phyloP scores from a whole-genome alignment of 2,113 vertebrate species.

The Takifugu bimaculatus region DNA sequence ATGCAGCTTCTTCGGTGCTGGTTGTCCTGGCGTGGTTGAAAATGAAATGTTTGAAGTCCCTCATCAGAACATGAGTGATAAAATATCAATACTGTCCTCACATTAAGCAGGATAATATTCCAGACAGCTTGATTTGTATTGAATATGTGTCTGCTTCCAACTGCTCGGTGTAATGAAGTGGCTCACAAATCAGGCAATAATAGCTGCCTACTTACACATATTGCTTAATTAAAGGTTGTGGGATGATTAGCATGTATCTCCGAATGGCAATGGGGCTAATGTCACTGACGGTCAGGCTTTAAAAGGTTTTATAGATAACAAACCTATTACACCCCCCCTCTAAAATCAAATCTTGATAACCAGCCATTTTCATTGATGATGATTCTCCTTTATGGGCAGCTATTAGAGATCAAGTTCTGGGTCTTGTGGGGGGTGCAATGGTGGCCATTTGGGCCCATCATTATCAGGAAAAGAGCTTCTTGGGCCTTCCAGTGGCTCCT shows the following conservation, averaged over 20 bases:
- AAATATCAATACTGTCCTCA: slow-evolving; percentile 87
- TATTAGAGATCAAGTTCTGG: slow-evolving; percentile 71
- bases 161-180: slow-evolving; percentile 92
- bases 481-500: slow-evolving; percentile 65
- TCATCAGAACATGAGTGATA: slow-evolving; percentile 82
- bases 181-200: slow-evolving; percentile 99
- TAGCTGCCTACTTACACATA: slow-evolving; percentile 99
- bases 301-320: slow-evolving; percentile 98
- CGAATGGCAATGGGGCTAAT: slow-evolving; percentile 82
- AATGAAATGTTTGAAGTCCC: slow-evolving; percentile 76
- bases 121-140: slow-evolving; percentile 93
- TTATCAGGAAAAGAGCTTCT: slow-evolving; percentile 51
- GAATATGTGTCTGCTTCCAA: slow-evolving; percentile 92
- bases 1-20: slow-evolving; percentile 69
- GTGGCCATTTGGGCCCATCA: slow-evolving; percentile 41
- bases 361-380: slow-evolving; percentile 84
- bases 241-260: slow-evolving; percentile 99
- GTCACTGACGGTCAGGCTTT: slow-evolving; percentile 80
- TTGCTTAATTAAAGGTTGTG: slow-evolving; percentile 99
- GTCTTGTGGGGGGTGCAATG: slow-evolving; percentile 40
- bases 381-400: slow-evolving; percentile 74
- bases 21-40: slow-evolving; percentile 72
- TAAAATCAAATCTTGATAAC: slow-evolving; percentile 87
- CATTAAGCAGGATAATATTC: slow-evolving; percentile 92
- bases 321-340: slow-evolving; percentile 78